Base-by-base conservation (phyloP, 2,113 vertebrate genomes). In the Stercorarius parasiticus region DNA sequence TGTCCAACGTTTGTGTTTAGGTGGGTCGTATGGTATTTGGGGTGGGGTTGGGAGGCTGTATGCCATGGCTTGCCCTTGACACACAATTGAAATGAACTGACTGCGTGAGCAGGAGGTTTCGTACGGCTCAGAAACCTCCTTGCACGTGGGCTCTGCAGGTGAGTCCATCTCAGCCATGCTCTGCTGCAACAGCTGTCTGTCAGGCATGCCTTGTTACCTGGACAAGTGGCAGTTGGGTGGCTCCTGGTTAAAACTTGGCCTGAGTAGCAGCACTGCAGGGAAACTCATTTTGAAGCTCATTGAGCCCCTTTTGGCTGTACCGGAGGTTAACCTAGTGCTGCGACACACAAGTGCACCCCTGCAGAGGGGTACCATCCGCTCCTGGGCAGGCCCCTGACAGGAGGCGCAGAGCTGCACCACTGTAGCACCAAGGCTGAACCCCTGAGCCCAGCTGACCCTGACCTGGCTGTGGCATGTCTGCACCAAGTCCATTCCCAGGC, bases 291-390 rank as follows among this genome's bases (percentile, higher is more conserved):
- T 53, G 25, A 62, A n/a, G 53, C 34, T 55, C 21, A 16, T 2
- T 21, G 17, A 50, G 38, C 36, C 26, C 8, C 43, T 88, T 38
- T 15, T 38, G 76, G 23, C 4, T 49, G 23, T 53, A 21, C 43
- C 49, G 55, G 53, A 64, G 47, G 27, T 53, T 53, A 43, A 88
- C 65, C 15, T 21, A 5, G 53, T 59, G 32, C 69, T 62, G 34
- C 18, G 38, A 4, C 29, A 16, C 14, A 8, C 25, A 34, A 14
- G 11, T 5, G 11, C 0, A 0, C 6, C 22, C 22, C 26, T 62
- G 47, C 36, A 47, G 59, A 47, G 3, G 5, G 10, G 11, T 23
- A 15, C 38, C 3, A 0, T 40, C 52, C 9, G 40, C 26, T 74
- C 16, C 55, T 40, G 67, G n/a, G n/a, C 52, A 58, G 55, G 30